phyloP scores from a whole-genome alignment of 2,888 invertebrate genomes.

The Rhimphoctona megacephalus region DNA sequence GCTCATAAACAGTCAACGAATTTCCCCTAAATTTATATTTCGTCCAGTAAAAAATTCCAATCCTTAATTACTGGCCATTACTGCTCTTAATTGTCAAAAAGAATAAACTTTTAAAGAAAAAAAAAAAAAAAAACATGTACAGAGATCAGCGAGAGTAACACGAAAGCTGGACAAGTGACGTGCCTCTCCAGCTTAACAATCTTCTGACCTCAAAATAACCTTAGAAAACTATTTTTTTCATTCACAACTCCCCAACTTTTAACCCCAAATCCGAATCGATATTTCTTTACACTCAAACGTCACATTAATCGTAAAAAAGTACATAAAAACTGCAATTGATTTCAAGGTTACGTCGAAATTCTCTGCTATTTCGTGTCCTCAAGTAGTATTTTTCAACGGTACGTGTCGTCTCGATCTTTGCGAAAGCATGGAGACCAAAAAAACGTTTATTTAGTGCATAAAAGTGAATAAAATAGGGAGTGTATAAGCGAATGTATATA shows the following conservation, averaged over 20 bases:
- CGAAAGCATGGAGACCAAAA: neutral
- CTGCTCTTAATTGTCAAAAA: neutral
- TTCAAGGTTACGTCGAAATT: neutral
- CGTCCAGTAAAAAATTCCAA: no score
- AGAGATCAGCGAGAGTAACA: neutral
- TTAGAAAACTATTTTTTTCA: neutral
- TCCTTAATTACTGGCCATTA: neutral
- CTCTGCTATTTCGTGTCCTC: neutral
- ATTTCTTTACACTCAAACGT: neutral
- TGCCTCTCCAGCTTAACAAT: neutral
- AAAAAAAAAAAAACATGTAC: no score
- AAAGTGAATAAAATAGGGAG: neutral
- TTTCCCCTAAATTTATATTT: neutral
- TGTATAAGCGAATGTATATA: conserved; percentile 33
- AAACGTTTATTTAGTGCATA: neutral
- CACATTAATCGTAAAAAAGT: no score
- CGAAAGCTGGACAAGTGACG: neutral
- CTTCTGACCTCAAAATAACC: neutral
- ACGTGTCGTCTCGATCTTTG: neutral
- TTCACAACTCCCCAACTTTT: neutral
- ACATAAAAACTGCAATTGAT: neutral
- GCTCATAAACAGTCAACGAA: neutral
- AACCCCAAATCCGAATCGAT: neutral
- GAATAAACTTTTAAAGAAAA: neutral
- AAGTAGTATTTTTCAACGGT: neutral